Percentiles rank a stretch among this genome's conserved stretches.
These are phyloP conservation scores for Andrena marginata DNA, from an alignment of 2,888 invertebrate species.

Conservation along the genomic window DNA sequence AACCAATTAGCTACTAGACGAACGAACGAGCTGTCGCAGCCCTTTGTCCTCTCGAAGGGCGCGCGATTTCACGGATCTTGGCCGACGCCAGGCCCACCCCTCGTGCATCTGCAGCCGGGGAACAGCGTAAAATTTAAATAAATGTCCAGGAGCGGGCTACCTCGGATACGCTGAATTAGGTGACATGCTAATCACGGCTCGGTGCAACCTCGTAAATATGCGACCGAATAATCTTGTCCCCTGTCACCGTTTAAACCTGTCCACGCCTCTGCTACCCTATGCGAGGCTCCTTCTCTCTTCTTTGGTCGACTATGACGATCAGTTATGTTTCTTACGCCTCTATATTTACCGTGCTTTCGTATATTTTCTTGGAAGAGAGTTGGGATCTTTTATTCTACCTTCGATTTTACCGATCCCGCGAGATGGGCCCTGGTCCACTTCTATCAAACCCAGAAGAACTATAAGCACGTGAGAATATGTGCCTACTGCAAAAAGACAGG, in stretches of 20 bases:
- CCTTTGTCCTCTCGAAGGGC: slow-evolving; percentile 66
- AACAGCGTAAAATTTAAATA: slow-evolving; percentile 84
- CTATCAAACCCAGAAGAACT: too few species aligned
- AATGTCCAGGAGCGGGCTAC: slow-evolving; percentile 77
- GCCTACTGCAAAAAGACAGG: too few species aligned
- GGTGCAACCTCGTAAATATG: slow-evolving; percentile 52
- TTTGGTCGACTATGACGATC: background rate
- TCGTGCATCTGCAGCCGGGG: slow-evolving; percentile 75
- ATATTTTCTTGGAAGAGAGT: too few species aligned
- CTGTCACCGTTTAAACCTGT: slow-evolving; percentile 51
- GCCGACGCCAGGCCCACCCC: slow-evolving; percentile 42
- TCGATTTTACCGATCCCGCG: too few species aligned
- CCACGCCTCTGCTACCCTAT: background rate
- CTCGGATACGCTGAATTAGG: slow-evolving; percentile 79
- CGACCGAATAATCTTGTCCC: slow-evolving; percentile 72
- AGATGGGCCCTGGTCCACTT: too few species aligned
- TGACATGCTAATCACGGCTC: slow-evolving; percentile 82
- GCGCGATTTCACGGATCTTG: slow-evolving; percentile 80
- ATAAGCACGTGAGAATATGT: too few species aligned
- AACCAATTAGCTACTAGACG: slow-evolving; percentile 69
- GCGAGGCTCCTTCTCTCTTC: background rate
- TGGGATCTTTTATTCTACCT: too few species aligned
- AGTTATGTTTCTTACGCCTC: too few species aligned
- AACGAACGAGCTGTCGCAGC: slow-evolving; percentile 55
- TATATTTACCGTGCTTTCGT: too few species aligned